phyloP scores from a whole-genome alignment of 2,113 vertebrate genomes.

The Accipiter virgatus region DNA sequence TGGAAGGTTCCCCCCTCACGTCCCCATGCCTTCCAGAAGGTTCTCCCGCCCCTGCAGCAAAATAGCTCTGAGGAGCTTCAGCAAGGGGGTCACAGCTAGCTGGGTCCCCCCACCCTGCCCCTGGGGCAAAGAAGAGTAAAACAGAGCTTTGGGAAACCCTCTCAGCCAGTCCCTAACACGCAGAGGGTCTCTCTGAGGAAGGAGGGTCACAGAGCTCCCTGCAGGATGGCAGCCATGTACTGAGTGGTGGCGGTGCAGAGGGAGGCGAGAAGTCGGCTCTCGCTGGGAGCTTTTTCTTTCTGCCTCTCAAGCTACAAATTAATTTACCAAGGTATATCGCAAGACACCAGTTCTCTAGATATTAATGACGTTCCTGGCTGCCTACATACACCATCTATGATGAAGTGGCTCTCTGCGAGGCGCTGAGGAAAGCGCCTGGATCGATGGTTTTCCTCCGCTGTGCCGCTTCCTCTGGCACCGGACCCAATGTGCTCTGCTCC shows the following conservation, averaged over 20 bases:
- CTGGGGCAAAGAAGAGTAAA: accelerated
- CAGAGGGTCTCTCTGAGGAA: not conserved
- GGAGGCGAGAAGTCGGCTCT: not conserved
- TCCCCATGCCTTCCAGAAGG: not conserved
- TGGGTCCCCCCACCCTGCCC: too few species aligned
- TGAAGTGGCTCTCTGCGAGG: not conserved
- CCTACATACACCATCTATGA: accelerated
- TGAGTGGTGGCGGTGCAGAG: accelerated
- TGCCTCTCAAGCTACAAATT: not conserved
- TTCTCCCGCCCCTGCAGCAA: not conserved
- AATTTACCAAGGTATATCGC: not conserved
- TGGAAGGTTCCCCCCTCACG: accelerated
- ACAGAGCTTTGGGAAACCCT: not conserved
- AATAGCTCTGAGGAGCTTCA: not conserved
- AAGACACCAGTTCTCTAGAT: not conserved
- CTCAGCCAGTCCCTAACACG: too few species aligned
- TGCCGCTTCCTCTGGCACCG: not conserved
- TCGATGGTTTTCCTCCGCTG: not conserved
- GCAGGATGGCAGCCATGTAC: accelerated
- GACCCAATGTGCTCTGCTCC: not conserved
- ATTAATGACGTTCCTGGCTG: not conserved
- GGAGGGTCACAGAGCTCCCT: not conserved
- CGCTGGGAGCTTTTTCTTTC: not conserved
- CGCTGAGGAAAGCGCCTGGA: not conserved
- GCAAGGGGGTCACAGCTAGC: not conserved